Evolutionary conservation across 2,888 invertebrate genomes (phyloP).

Genomic region (Choreutis nemorana): DNA sequence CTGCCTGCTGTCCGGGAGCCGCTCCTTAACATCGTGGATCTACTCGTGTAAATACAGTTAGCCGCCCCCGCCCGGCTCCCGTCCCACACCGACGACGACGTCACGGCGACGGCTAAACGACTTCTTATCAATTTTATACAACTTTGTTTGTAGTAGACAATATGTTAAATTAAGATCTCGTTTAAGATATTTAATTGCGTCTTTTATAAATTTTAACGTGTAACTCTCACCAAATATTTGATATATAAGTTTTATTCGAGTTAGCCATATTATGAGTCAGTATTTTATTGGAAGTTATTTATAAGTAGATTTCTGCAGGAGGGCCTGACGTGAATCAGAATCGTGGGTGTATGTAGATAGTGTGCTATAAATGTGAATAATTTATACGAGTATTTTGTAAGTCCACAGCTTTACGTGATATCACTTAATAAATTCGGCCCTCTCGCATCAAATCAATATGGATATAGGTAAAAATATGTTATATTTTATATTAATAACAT

Average conservation of each 20-base stretch:
- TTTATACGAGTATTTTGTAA: constrained; percentile 66
- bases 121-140: constrained; percentile 52
- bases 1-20: constrained; percentile 19
- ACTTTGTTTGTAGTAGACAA: constrained; percentile 50
- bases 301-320: constrained; percentile 48
- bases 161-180: constrained; percentile 45
- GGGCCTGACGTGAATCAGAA: constrained; percentile 48
- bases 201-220: constrained; percentile 46
- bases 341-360: constrained; percentile 61
- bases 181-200: constrained; percentile 53
- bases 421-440: constrained; percentile 51
- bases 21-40: constrained; percentile 20
- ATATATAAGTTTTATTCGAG: constrained; percentile 60
- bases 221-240: constrained; percentile 64
- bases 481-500: constrained; percentile 54
- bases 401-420: constrained; percentile 64
- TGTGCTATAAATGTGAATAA: constrained; percentile 66
- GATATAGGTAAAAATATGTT: constrained; percentile 29
- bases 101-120: constrained; percentile 21
- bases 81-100: constrained; percentile 9
- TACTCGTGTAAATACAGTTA: constrained; percentile 33
- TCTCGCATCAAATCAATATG: constrained; percentile 41
- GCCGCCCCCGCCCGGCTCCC: constrained; percentile 12
- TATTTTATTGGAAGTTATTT: constrained; percentile 57
- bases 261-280: constrained; percentile 65